These are phyloP conservation scores for Tympanuchus pallidicinctus DNA, from an alignment of 2,113 vertebrate genomes.

Conservation along the genomic window DNA sequence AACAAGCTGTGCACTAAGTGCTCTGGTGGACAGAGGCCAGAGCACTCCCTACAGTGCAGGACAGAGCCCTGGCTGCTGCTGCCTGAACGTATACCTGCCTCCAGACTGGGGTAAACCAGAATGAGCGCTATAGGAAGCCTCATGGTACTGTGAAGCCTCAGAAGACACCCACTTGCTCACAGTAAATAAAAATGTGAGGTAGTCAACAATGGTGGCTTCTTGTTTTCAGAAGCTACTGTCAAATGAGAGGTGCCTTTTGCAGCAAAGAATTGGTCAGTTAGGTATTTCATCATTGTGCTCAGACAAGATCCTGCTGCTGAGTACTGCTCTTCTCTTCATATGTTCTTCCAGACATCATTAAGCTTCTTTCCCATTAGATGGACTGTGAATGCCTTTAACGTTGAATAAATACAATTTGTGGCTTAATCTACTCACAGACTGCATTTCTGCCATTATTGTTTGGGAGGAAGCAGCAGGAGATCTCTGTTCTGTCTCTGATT, in stretches of 20 bases:
- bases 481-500: not conserved
- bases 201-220: accelerated
- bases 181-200: not conserved
- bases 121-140: not conserved
- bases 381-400: not conserved
- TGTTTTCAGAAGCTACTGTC: not conserved
- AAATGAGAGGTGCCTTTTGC: not conserved
- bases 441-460: not conserved
- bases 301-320: not conserved
- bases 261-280: conserved; percentile 15
- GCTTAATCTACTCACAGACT: not conserved
- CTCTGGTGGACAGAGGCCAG: conserved; percentile 41
- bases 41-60: not conserved
- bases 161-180: not conserved
- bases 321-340: not conserved
- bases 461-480: not conserved
- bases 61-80: not conserved
- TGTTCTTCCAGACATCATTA: not conserved
- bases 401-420: conserved; percentile 7
- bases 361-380: not conserved
- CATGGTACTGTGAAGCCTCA: not conserved
- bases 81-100: not conserved
- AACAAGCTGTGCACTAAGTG: conserved; percentile 42
- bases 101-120: not conserved
- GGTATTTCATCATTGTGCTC: not conserved